These are phyloP conservation scores for Tupaia tana DNA, from an alignment of 2,113 vertebrate species.

Conservation along the genomic window DNA sequence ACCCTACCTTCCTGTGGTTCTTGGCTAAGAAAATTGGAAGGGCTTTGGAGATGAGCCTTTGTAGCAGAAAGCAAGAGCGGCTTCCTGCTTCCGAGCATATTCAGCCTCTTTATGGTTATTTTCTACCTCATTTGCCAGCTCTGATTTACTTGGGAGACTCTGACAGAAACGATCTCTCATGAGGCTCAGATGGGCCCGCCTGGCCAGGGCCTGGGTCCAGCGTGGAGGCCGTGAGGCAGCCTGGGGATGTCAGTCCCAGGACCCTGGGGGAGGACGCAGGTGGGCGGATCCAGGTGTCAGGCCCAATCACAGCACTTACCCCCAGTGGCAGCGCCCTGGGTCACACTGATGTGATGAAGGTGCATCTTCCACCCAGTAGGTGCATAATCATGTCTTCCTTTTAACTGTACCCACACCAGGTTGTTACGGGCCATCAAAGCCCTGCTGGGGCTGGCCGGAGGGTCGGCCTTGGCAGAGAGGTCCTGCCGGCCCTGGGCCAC, in stretches of 20 bases:
- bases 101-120: no score
- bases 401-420: background rate
- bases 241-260: background rate
- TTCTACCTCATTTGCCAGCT: background rate
- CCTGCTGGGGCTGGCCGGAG: background rate
- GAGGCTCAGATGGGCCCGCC: background rate
- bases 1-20: background rate
- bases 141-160: background rate
- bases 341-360: no score
- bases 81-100: background rate
- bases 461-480: no score
- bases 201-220: background rate
- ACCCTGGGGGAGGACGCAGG: background rate
- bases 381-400: background rate
- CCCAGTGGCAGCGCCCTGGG: background rate
- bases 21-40: background rate
- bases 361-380: no score
- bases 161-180: background rate
- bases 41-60: background rate
- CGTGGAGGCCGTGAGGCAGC: rapidly evolving
- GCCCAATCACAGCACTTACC: background rate
- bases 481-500: background rate
- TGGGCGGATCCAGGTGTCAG: no score
- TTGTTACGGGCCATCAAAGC: background rate
- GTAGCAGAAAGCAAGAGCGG: background rate